These are phyloP conservation scores for Clarias laeviceps DNA, from an alignment of 2,797 vertebrate genomes.

Conservation along the genomic window DNA sequence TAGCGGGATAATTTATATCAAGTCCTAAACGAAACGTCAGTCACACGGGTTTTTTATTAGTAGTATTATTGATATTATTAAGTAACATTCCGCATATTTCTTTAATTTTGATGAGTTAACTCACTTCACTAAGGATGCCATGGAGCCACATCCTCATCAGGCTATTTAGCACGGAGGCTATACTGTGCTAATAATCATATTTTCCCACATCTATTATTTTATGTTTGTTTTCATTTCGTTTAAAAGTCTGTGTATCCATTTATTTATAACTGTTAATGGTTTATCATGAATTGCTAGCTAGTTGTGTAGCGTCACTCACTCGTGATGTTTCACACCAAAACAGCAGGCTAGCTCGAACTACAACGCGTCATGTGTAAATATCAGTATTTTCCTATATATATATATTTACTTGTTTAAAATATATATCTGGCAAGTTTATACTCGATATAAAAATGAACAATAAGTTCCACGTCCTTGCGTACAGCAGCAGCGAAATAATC, in stretches of 20 bases:
- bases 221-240: background rate
- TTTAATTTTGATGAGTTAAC: conserved; percentile 1
- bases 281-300: conserved; percentile 2
- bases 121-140: conserved; percentile 35
- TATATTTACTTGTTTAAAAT: background rate
- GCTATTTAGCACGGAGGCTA: background rate
- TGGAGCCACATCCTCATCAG: conserved; percentile 16
- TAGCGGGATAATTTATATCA: background rate
- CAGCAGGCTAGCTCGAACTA: background rate
- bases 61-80: too few species aligned
- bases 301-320: background rate
- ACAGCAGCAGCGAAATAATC: background rate
- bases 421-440: background rate
- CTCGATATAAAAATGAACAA: background rate
- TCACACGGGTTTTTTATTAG: too few species aligned
- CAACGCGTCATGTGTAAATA: background rate
- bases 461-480: background rate
- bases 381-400: background rate
- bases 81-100: background rate
- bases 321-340: background rate
- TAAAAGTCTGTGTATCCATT: background rate
- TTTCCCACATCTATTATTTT: too few species aligned
- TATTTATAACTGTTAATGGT: background rate
- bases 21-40: background rate
- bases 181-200: too few species aligned